Evolutionary conservation across 2,113 vertebrate species (phyloP), one percentile per base, ranked within the genome.

Genomic region (Bagarius yarrelli): DNA sequence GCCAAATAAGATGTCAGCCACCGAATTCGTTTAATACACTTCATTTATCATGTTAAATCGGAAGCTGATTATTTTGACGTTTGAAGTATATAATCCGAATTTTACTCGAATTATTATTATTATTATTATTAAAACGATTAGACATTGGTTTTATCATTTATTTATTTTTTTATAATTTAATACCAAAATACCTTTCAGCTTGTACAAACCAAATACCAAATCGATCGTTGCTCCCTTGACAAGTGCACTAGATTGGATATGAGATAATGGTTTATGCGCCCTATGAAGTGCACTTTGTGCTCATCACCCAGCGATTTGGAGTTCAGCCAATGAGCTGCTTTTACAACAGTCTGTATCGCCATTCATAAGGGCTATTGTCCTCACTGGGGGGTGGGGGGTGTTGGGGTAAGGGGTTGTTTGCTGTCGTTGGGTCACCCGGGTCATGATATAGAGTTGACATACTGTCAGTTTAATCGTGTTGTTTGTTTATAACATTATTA

Each of bases 321-420:
- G 36, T 34, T 0, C 47, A 21, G 19, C 61, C 75, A n/a, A 18
- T 59, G 67, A 59, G 44, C 12, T 40, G 44, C 23, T 78, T 44
- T 19, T 66, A 56, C n/a, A 71, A 59, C 72, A 76, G 81, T 50
- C 56, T 66, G 44, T 67, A 61, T 52, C 55, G 56, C 75, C 81
- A 60, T 75, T 80, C 81, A 78, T 52, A 72, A 60, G n/a, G 47
- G 76, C 64, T 80, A 80, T 85, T 80, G 77, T 85, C 81, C 67
- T 85, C 6, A 16, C 40, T 53, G n/a, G n/a, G 63, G 59, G 60
- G 8, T 40, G 36, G 36, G 36, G 36, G 36, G 36, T 40, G 8
- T 40, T 3, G 3, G 36, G 3, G 36, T 40, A 6, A 4, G 36
- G 3, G 36, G 3, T 3, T 40, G 36, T 40, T 3, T 40, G 36